Conservation (phyloP, 2,888 invertebrate species). For the Anaspis maculata region DNA sequence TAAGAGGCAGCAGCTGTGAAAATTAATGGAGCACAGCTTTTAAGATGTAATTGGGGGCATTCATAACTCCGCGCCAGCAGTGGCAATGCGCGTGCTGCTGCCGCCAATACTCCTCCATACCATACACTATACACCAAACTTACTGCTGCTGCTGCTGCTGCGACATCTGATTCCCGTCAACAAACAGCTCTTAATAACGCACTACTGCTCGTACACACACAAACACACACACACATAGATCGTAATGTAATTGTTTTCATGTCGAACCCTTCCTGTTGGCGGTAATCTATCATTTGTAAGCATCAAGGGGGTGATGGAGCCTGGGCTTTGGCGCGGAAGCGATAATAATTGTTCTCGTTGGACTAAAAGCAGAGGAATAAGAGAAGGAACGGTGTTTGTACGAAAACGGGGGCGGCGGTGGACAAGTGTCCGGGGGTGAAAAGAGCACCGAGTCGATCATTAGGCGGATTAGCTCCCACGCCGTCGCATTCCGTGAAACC, state of each 20-base stretch:
- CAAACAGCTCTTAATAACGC: slow-evolving; percentile 24
- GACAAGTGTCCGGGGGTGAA: slow-evolving; percentile 12
- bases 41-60: slow-evolving; percentile 57
- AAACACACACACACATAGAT: slow-evolving; percentile 21
- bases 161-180: slow-evolving; percentile 30
- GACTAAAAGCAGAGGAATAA: too few relatives aligned
- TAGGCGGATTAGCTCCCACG: slow-evolving; percentile 27
- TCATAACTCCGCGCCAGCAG: slow-evolving; percentile 45
- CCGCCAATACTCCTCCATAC: slow-evolving; percentile 8
- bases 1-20: slow-evolving; percentile 56
- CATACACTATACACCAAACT: too few relatives aligned
- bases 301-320: slow-evolving; percentile 29
- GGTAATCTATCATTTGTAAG: slow-evolving; percentile 36
- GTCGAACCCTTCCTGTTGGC: slow-evolving; percentile 26
- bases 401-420: slow-evolving; percentile 9
- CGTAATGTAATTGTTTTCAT: slow-evolving; percentile 28
- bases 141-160: slow-evolving; percentile 5
- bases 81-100: slow-evolving; percentile 20
- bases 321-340: slow-evolving; percentile 29
- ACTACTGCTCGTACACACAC: neutral
- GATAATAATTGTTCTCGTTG: too few relatives aligned
- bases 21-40: slow-evolving; percentile 56
- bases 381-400: slow-evolving; percentile 16
- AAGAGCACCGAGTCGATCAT: slow-evolving; percentile 19
- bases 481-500: slow-evolving; percentile 28